Base-by-base conservation (phyloP, 2,888 invertebrate genomes). In the Drosophila ochracea region DNA sequence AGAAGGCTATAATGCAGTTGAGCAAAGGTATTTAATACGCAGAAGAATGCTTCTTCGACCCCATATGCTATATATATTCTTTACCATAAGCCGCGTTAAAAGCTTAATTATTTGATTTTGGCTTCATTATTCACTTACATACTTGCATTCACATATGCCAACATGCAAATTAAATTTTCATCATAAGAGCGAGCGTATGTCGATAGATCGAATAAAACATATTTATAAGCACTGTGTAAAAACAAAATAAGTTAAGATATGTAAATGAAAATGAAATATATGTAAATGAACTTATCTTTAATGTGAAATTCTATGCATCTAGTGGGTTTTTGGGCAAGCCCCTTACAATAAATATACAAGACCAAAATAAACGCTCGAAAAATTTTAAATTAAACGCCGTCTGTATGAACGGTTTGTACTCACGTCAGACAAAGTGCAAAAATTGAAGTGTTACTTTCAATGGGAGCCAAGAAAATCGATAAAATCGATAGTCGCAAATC, bases 131-230 rank as follows among this genome's bases (percentile, higher is more conserved):
- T 62, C 50, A 54, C 55, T 76, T 68, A 71, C 81, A 80, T n/a
- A 37, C 13, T 5, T 59, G 75, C 65, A 63, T 52, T 64, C 63
- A 69, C 63, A 65, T 71, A 58, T 50, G 59, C 65, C 68, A 54
- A 63, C 62, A 80, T 62, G 64, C 64, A 71, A 65, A 73, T 70
- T 50, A 80, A 62, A 52, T 58, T 31, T 52, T 30, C 68, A 65
- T 43, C 54, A 47, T 76, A 50, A 69, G 72, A 80, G 69, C 33
- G 53, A 58, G n/a, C 31, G 2, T 52, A 28, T 53, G 64, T 54
- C 35, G 33, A 13, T 33, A 13, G 16, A 37, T 21, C 28, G 19
- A 41, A 39, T 28, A 30, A 43, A 30, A 30, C 28, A 19, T n/a
- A 19, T 13, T 39, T 28, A 11, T n/a, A 3, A 28, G n/a, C 28